Percentiles rank a stretch among this genome's conserved stretches.
Conservation (phyloP, 2,797 vertebrate species). For the Sciaenops ocellatus region DNA sequence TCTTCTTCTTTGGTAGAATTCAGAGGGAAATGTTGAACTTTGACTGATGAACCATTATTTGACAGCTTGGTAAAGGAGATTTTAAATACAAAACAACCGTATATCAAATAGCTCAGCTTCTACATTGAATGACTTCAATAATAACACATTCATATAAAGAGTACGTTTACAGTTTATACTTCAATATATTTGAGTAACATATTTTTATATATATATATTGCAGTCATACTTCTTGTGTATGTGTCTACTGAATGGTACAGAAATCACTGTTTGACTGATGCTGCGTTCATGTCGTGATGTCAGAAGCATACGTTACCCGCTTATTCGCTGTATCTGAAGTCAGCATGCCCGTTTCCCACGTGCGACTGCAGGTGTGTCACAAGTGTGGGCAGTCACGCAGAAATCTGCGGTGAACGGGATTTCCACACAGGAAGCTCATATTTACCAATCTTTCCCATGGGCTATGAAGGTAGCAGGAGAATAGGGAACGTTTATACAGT, state of each 20-base stretch:
- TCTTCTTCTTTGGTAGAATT: background rate
- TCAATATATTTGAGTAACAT: no score
- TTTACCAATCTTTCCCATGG: slow-evolving; percentile 14
- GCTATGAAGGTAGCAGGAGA: slow-evolving; percentile 34
- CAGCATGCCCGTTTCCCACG: background rate
- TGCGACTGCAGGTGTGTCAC: background rate
- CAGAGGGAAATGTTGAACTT: no score
- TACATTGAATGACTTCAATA: background rate
- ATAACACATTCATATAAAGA: no score
- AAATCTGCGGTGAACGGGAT: background rate
- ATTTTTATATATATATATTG: no score
- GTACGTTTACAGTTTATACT: no score
- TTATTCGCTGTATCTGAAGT: background rate
- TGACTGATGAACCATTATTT: background rate
- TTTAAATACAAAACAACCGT: background rate
- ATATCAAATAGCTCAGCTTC: no score
- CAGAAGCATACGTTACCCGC: background rate
- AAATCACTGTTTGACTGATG: background rate
- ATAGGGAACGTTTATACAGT: background rate
- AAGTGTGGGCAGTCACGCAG: background rate
- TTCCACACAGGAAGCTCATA: background rate
- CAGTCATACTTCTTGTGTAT: no score
- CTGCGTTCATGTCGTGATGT: background rate
- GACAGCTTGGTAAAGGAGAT: background rate
- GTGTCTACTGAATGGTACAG: no score